Percentiles rank a stretch among this genome's conserved stretches.
Conservation (phyloP, 2,888 invertebrate genomes). For the Caenorhabditis virilis region DNA sequence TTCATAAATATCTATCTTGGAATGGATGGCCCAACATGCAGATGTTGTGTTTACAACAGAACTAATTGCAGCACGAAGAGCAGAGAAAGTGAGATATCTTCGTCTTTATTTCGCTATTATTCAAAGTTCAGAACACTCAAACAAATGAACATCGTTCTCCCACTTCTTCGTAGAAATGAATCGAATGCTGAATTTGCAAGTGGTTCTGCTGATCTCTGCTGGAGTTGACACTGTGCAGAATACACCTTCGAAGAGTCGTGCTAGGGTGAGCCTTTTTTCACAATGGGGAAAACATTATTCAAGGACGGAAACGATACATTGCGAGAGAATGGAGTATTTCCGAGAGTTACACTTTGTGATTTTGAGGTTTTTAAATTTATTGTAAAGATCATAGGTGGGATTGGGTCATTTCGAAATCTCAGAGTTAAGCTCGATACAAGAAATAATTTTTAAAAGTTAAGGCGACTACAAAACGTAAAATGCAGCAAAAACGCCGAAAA, state of each 20-base stretch:
- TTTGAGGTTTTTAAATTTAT: no score
- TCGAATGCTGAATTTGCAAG: constrained; percentile 14
- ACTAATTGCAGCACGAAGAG: constrained; percentile 54
- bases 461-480: no score
- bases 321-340: constrained; percentile 65
- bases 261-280: no score
- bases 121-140: constrained; percentile 38
- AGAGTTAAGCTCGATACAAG: no score
- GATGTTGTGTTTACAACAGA: constrained; percentile 64
- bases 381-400: no score
- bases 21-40: constrained; percentile 65
- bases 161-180: constrained; percentile 19
- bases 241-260: no score
- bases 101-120: no score
- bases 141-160: constrained; percentile 34
- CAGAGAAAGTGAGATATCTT: constrained; percentile 55
- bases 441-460: no score
- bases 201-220: no score
- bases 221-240: no score
- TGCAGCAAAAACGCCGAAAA: no score
- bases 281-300: constrained; percentile 54
- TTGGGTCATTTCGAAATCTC: no score
- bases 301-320: constrained; percentile 59
- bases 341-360: constrained; percentile 67
- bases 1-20: constrained; percentile 63